Conservation (phyloP, 2,888 invertebrate genomes). For the Perithous albicinctus region DNA sequence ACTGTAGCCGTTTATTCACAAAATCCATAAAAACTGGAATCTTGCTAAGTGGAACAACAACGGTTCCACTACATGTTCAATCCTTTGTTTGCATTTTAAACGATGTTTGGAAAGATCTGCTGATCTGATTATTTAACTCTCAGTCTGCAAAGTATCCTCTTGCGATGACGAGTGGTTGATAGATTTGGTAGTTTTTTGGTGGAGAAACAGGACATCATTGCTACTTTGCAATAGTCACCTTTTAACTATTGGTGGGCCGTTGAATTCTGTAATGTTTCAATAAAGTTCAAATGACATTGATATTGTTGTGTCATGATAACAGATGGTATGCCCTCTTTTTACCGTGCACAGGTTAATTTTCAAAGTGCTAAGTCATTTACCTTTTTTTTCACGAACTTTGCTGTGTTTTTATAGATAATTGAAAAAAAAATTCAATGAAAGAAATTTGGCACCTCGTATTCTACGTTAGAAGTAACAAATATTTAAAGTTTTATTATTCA, state of each 20-base stretch:
- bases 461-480: no score
- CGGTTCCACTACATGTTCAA: not conserved
- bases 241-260: not conserved
- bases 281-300: not conserved
- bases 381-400: not conserved
- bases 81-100: not conserved
- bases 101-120: not conserved
- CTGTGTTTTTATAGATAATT: not conserved
- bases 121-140: conserved; percentile 55
- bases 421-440: no score
- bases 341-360: not conserved
- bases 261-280: not conserved
- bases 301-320: not conserved
- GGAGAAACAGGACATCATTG: conserved; percentile 49
- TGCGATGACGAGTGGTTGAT: conserved; percentile 45
- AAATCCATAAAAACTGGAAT: not conserved
- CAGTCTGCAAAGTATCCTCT: conserved; percentile 55
- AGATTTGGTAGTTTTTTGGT: conserved; percentile 48
- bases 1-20: not conserved
- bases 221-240: not conserved
- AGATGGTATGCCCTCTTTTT: not conserved
- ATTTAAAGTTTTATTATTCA: no score
- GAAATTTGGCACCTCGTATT: no score
- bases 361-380: not conserved
- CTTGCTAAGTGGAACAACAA: no score